These are phyloP conservation scores for Seriola rivoliana DNA, from an alignment of 2,113 vertebrate genomes.

Conservation along the genomic window DNA sequence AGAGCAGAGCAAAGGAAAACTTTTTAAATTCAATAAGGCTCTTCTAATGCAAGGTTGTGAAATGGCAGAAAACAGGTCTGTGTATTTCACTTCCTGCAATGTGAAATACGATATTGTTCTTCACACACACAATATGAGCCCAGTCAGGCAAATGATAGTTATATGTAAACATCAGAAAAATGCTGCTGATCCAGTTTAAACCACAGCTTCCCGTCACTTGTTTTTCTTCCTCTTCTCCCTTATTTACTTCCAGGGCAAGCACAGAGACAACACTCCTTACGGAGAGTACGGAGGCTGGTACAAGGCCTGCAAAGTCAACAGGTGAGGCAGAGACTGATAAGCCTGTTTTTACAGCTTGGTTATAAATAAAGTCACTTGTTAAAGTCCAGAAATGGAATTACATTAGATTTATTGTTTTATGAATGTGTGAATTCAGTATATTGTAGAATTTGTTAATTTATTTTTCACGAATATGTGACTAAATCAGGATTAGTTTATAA, in stretches of 20 bases:
- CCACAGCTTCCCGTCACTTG: conserved; percentile 16
- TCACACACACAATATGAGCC: conserved; percentile 1
- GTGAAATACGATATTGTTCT: not conserved
- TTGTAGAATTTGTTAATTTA: not conserved
- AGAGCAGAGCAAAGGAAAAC: not conserved
- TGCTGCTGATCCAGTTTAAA: conserved; percentile 50
- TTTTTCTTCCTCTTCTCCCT: conserved; percentile 38
- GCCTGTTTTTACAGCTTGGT: conserved; percentile 6
- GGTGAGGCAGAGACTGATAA: conserved; percentile 82
- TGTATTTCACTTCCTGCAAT: conserved; percentile 5
- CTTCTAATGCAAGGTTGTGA: not conserved
- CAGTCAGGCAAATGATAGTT: conserved; percentile 6
- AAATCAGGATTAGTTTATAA: not conserved
- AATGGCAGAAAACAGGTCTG: not conserved
- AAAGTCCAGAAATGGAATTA: not conserved
- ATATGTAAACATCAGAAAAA: conserved; percentile 52
- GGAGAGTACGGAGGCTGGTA: conserved; percentile 98
- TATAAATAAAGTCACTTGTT: not conserved
- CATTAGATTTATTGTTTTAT: not conserved
- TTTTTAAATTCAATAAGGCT: not conserved
- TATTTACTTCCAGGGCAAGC: conserved; percentile 88
- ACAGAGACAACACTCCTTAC: conserved; percentile 91
- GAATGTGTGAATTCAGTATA: not conserved
- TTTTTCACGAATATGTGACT: not conserved
- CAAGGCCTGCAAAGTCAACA: conserved; percentile 99